A percentile compares a stretch with the other conserved stretches of the same genome.
These are phyloP conservation scores for Drosophila sturtevanti DNA, from an alignment of 1,140 invertebrate species.

Conservation along the genomic window DNA sequence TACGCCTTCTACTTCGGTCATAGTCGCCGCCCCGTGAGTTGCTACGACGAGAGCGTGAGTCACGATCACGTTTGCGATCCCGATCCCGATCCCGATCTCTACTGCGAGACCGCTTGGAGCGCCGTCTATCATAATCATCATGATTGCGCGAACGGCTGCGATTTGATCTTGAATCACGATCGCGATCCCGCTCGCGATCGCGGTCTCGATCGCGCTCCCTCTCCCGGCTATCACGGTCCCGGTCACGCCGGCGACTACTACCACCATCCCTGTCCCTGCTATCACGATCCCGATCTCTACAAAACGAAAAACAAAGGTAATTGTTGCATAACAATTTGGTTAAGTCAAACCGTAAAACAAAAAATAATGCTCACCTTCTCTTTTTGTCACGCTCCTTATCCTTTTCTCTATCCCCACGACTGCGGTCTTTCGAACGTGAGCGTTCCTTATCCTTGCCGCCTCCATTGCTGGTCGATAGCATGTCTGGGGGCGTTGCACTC, in stretches of 20 bases:
- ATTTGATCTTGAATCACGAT: conserved; percentile 73
- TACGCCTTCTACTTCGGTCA: conserved; percentile 49
- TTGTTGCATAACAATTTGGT: not conserved
- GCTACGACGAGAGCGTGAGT: conserved; percentile 65
- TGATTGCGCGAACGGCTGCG: conserved; percentile 84
- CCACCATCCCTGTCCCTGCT: conserved; percentile 34
- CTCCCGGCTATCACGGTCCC: conserved; percentile 81
- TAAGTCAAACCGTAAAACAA: not conserved
- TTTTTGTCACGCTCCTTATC: conserved; percentile 83
- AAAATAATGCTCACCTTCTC: conserved; percentile 34
- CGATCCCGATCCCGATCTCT: conserved; percentile 82
- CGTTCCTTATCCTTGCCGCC: conserved; percentile 60
- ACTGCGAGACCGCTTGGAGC: conserved; percentile 60
- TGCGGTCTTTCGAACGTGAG: conserved; percentile 67
- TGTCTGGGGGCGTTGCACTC: conserved; percentile 65
- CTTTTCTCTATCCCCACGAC: conserved; percentile 83
- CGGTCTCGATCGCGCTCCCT: conserved; percentile 82
- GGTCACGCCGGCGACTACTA: conserved; percentile 49
- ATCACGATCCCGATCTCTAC: conserved; percentile 56
- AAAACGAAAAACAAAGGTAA: not conserved
- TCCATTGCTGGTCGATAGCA: conserved; percentile 31
- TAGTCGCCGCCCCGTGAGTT: conserved; percentile 55
- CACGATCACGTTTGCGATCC: conserved; percentile 57
- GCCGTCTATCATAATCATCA: conserved; percentile 65
- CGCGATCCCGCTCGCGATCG: conserved; percentile 77